Conservation (phyloP, 2,797 vertebrate genomes). For the Streptopelia turtur region DNA sequence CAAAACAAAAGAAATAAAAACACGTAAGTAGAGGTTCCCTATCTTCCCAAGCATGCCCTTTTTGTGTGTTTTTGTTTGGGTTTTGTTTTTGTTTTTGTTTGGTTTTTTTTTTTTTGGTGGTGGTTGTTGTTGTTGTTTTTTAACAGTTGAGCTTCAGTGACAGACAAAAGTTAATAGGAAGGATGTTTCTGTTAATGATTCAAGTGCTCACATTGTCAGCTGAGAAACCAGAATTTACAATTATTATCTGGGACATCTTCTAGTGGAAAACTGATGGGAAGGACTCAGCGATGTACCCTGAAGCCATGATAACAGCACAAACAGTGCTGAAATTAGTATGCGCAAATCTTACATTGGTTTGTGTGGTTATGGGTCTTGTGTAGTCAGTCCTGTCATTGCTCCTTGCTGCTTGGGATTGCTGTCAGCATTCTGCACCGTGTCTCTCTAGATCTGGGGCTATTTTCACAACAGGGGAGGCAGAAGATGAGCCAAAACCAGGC, state of each 20-base stretch:
- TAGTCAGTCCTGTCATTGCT: background rate
- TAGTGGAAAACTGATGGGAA: background rate
- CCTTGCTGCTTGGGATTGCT: background rate
- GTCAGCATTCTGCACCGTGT: background rate
- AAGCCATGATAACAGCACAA: background rate
- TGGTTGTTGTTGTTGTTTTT: background rate
- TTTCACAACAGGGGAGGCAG: background rate
- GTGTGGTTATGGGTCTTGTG: rapidly evolving
- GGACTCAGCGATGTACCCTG: rapidly evolving
- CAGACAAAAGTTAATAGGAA: background rate
- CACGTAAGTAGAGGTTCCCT: background rate
- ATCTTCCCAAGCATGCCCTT: background rate
- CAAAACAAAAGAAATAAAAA: background rate
- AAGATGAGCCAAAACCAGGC: background rate
- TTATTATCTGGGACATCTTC: background rate
- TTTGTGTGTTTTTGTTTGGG: background rate
- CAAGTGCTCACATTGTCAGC: background rate
- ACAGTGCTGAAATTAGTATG: background rate
- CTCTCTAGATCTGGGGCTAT: background rate
- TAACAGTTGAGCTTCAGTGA: background rate
- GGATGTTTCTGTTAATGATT: background rate
- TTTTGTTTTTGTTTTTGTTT: no score
- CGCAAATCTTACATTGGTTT: background rate
- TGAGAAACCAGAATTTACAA: background rate
- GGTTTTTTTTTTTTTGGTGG: no score